phyloP scores from a whole-genome alignment of 2,113 vertebrate genomes.

The Dolichallabes microphthalmus region DNA sequence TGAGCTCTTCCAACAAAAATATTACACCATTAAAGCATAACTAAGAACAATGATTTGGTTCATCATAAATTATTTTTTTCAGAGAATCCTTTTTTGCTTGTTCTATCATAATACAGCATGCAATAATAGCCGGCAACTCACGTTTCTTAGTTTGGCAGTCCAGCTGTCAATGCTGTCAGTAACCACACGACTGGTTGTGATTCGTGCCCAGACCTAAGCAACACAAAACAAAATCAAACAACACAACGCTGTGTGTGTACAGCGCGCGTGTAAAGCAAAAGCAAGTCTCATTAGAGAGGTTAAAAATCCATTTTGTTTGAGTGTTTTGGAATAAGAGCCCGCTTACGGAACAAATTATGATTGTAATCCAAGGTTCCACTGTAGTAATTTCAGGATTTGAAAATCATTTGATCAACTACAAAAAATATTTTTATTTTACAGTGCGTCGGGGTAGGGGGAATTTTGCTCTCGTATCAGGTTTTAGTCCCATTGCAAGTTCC shows the following conservation, averaged over 20 bases:
- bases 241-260: no score
- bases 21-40: neutral
- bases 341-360: no score
- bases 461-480: neutral
- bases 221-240: neutral
- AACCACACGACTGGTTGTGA: slow-evolving; percentile 83
- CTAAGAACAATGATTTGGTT: neutral
- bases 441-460: neutral
- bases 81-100: neutral
- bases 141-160: slow-evolving; percentile 94
- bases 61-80: neutral
- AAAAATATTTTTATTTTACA: neutral
- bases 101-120: neutral
- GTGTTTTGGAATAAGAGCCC: no score
- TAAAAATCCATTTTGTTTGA: no score
- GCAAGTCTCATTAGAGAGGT: no score
- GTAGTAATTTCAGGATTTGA: no score
- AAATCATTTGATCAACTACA: no score
- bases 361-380: no score
- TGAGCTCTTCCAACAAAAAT: neutral
- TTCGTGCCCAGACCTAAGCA: slow-evolving; percentile 88
- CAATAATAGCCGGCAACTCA: slow-evolving; percentile 60
- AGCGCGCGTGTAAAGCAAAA: no score
- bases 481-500: neutral
- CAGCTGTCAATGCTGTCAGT: slow-evolving; percentile 88